These are phyloP conservation scores for Tribolium madens DNA, from an alignment of 1,140 invertebrate genomes.

Conservation along the genomic window DNA sequence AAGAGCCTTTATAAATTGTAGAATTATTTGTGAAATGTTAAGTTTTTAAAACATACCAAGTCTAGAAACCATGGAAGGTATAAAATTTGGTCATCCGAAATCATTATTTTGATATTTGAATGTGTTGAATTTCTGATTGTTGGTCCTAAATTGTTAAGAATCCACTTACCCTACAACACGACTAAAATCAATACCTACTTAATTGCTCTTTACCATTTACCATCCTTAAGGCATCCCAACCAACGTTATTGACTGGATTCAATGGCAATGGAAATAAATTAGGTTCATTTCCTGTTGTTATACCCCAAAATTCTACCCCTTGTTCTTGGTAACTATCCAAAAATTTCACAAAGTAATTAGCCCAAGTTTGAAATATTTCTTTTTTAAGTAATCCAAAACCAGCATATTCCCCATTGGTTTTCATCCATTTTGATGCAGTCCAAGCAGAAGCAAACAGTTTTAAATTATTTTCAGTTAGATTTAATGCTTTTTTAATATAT, in stretches of 20 bases:
- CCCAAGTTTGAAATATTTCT: constrained; percentile 73
- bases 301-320: constrained; percentile 61
- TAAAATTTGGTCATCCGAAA: constrained; percentile 79
- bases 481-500: constrained; percentile 59
- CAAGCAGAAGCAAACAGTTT: constrained; percentile 74
- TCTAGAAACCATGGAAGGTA: constrained; percentile 75
- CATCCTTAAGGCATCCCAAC: constrained; percentile 38
- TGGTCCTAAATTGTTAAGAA: constrained; percentile 77
- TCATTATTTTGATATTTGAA: constrained; percentile 72
- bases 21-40: neutral
- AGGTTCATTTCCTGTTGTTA: constrained; percentile 66
- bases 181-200: no score
- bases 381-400: constrained; percentile 71
- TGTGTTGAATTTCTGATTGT: constrained; percentile 70
- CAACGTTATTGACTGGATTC: constrained; percentile 69
- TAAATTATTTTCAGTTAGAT: constrained; percentile 60
- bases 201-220: neutral
- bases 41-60: constrained; percentile 59
- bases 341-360: constrained; percentile 62
- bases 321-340: constrained; percentile 60
- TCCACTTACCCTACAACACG: constrained; percentile 70
- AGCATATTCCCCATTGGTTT: constrained; percentile 77
- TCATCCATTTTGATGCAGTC: constrained; percentile 95
- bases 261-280: constrained; percentile 64
- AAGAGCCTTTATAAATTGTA: constrained; percentile 54